A percentile compares a stretch with the other conserved stretches of the same genome.
Conservation (phyloP, 2,888 invertebrate genomes). For the Onchidella celtica region DNA sequence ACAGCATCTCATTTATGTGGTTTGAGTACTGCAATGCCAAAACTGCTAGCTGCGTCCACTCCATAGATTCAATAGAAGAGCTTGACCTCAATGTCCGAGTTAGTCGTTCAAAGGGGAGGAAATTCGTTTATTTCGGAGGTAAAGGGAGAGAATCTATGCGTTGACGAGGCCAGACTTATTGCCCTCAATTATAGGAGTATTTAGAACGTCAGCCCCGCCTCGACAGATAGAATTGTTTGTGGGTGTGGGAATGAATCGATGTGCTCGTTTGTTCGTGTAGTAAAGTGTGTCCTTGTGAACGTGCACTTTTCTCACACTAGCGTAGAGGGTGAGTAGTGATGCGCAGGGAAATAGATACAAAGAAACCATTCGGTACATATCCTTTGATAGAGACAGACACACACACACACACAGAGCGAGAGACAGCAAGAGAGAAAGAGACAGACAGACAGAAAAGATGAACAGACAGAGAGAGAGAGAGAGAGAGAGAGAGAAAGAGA, state of each 20-base stretch:
- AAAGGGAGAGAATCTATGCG: not conserved
- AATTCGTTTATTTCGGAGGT: not conserved
- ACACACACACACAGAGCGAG: not conserved
- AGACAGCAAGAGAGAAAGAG: not conserved
- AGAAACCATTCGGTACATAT: too few species aligned
- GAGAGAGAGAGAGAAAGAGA: not conserved
- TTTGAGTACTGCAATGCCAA: too few species aligned
- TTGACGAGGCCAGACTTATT: not conserved
- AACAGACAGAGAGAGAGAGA: not conserved
- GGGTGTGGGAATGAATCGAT: too few species aligned
- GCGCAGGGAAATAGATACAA: too few species aligned
- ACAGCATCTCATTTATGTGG: too few species aligned
- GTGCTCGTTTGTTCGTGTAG: too few species aligned
- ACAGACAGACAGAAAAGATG: not conserved
- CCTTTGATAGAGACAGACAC: not conserved
- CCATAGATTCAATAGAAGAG: not conserved
- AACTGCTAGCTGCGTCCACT: too few species aligned
- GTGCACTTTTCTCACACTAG: too few species aligned
- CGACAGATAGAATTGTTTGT: too few species aligned
- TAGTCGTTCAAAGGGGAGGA: not conserved
- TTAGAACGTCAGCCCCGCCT: not conserved
- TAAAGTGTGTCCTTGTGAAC: too few species aligned
- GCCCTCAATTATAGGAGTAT: not conserved
- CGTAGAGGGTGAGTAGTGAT: too few species aligned
- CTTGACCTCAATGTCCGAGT: slow-evolving; percentile 1